Evolutionary conservation across 2,888 invertebrate species (phyloP).

Genomic region (Cerceris rybyensis): DNA sequence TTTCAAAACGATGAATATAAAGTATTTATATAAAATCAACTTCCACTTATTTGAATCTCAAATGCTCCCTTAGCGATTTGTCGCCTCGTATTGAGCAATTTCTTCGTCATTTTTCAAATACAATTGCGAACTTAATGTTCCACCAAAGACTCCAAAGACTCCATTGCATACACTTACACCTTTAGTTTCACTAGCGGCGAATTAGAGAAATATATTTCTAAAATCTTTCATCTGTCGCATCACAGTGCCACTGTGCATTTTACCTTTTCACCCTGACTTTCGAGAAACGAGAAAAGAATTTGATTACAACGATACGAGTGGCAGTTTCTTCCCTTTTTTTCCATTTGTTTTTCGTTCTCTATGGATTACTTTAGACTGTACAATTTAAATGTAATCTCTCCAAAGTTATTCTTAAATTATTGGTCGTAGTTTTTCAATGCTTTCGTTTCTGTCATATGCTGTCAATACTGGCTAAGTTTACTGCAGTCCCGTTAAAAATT

Average conservation of each 20-base stretch:
- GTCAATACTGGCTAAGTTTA: constrained; percentile 1
- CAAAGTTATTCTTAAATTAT: constrained; percentile 26
- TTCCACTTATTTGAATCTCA: constrained; percentile 59
- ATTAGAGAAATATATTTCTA: constrained; percentile 51
- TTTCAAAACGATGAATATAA: constrained; percentile 63
- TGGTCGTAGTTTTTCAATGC: constrained; percentile 23
- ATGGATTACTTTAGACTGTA: constrained; percentile 30
- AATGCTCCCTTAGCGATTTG: constrained; percentile 46
- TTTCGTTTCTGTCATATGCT: constrained; percentile 13
- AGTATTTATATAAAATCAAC: constrained; percentile 66
- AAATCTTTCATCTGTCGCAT: constrained; percentile 46
- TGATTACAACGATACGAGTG: constrained; percentile 48
- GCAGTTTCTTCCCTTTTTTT: constrained; percentile 48
- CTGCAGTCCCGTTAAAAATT: neutral
- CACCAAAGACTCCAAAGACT: constrained; percentile 40
- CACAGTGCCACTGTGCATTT: constrained; percentile 41
- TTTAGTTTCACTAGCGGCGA: constrained; percentile 41
- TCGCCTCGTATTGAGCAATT: constrained; percentile 52
- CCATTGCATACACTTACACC: constrained; percentile 41
- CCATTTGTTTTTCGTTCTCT: constrained; percentile 41
- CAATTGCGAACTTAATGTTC: constrained; percentile 39
- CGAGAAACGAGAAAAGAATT: constrained; percentile 43
- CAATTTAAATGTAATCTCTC: constrained; percentile 19
- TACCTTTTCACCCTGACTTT: constrained; percentile 34
- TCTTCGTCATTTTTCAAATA: constrained; percentile 43